Evolutionary conservation across 2,113 vertebrate genomes (phyloP), one percentile per base, ranked within the genome.

Genomic region (Thamnaconus septentrionalis): DNA sequence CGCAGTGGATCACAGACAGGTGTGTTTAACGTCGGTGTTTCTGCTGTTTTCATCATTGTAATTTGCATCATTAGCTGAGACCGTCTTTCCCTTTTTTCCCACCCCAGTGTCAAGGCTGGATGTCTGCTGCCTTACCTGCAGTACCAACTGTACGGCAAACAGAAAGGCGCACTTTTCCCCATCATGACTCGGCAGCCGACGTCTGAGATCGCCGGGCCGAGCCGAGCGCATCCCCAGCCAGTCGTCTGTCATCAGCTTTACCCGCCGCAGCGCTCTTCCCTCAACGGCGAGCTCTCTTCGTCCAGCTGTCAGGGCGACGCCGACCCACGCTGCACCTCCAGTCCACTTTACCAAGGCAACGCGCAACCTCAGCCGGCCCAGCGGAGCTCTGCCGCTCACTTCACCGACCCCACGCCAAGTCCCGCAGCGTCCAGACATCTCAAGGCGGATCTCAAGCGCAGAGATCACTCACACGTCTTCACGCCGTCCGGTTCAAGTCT

Each of bases 1-100:
- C 97, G 4, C 93, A 95, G 63, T 99, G 97, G 97, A 97, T 99
- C 66, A 89, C 94, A 70, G 97, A 99, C 88, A 98, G 97, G 97
- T 98, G 73, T 76, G 82, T 70, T 67, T 4, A 45, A 31, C 18
- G 43, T 49, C 5, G 31, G 40, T 12, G 4, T 0, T 45, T 40
- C 3, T 40, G 59, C 45, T 53, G 3, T 7, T 41, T 7, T 10
- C 10, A 1, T 50, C 18, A 6, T 47, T 42, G 31, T 12, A 7
- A 43, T 31, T 31, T 31, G 18, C 18, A 39, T 8, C 4, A 12
- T 57, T 41, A 12, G 7, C 5, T 60, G 1, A 59, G 61, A 65
- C 47, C 57, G 0, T 11, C 11, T 46, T n/a, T 53, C 71, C 1
- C 57, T 1, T 0, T 72, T 65, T 69, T 4, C 66, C 57, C 49